Evolutionary conservation across 1,140 invertebrate genomes (phyloP), one percentile per base, ranked within the genome.

Genomic region (Panagrolaimus sp.): DNA sequence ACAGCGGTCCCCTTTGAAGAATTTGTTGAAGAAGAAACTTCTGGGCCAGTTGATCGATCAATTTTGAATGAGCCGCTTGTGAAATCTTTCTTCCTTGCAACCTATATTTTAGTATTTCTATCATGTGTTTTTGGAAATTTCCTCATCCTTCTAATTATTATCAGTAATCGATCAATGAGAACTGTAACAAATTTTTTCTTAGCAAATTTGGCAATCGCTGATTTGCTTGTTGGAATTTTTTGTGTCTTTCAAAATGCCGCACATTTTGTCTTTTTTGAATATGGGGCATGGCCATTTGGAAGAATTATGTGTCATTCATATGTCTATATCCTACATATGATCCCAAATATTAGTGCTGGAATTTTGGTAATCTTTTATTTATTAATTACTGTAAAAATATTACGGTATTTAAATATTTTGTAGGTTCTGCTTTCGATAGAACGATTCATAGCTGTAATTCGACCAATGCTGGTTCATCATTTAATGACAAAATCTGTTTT

Each of bases 131-230:
- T 58, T 28, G 90, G 91, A 24, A 92, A 92, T 78, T 83, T 91
- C 0, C 85, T 91, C 67, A 91, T 92, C 44, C 91, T 92, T 68
- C 81, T 91, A 24, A 90, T 91, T 66, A 90, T 92, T 63, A 89
- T 89, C 3, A 83, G 90, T 21, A 90, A 90, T 52, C 85, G 90
- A 65, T 87, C 89, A 43, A 86, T 92, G 73, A 87, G 90, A 43
- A 90, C 89, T 44, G 90, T 90, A 48, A 92, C 91, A 6, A 92
- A 92, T 77, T 91, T 92, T 83, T 91, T 91, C 80, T 82, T 92
- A 70, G 90, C 89, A 3, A 92, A 92, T 82, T 84, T 92, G 55
- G 90, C 90, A 0, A 87, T 91, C 10, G 90, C 91, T 9, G 91
- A 92, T 83, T 87, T 92, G 44, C 90, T 90, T 73, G 91, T 92